These are phyloP conservation scores for Amphimallon solstitiale DNA, from an alignment of 2,888 invertebrate genomes.

Conservation along the genomic window DNA sequence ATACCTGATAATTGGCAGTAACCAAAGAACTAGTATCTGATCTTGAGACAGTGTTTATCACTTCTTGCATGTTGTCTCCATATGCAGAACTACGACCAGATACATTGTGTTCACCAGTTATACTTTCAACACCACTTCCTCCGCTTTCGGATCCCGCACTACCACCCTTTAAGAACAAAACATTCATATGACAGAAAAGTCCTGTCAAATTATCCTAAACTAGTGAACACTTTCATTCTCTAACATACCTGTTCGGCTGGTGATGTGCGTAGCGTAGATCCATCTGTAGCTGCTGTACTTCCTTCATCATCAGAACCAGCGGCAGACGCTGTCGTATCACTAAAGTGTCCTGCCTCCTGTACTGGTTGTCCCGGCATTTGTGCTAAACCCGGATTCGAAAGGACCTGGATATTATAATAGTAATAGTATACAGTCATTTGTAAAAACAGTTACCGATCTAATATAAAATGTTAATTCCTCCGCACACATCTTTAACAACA, in stretches of 20 bases:
- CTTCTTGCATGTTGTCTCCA: slow-evolving; percentile 76
- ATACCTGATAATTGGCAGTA: slow-evolving; percentile 63
- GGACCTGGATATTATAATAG: slow-evolving; percentile 19
- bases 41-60: slow-evolving; percentile 64
- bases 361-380: slow-evolving; percentile 52
- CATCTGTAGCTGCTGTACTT: slow-evolving; percentile 94
- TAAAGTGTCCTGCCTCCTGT: slow-evolving; percentile 73
- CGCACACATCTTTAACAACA: no score
- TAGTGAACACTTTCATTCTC: background rate
- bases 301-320: slow-evolving; percentile 95
- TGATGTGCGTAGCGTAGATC: slow-evolving; percentile 88
- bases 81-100: slow-evolving; percentile 95
- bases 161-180: slow-evolving; percentile 53
- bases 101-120: slow-evolving; percentile 84
- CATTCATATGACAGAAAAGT: slow-evolving; percentile 5
- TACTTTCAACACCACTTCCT: slow-evolving; percentile 91
- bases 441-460: no score
- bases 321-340: slow-evolving; percentile 86
- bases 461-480: no score
- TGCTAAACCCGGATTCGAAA: slow-evolving; percentile 41
- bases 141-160: slow-evolving; percentile 86
- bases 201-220: background rate
- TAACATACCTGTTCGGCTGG: slow-evolving; percentile 76
- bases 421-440: no score
- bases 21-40: slow-evolving; percentile 69